These are phyloP conservation scores for Rhadina sibilatrix DNA, from an alignment of 2,113 vertebrate species.

Conservation along the genomic window DNA sequence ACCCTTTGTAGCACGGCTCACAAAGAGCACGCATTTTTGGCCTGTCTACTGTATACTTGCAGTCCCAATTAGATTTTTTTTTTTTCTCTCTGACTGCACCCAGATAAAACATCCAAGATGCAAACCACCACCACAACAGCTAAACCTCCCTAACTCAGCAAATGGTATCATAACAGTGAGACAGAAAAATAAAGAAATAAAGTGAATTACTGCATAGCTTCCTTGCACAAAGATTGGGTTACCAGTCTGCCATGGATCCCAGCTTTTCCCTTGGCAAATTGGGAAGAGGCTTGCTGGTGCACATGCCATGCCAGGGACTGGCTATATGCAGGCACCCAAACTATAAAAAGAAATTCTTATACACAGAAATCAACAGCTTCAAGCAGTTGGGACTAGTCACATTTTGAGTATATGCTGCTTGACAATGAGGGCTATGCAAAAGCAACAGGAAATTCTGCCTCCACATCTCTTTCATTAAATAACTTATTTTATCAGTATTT, in stretches of 20 bases:
- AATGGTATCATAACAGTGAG: not conserved
- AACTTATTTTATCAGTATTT: not conserved
- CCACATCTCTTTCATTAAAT: not conserved
- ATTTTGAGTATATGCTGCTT: not conserved
- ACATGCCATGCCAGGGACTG: not conserved
- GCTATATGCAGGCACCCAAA: not conserved
- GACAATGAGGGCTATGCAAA: not conserved
- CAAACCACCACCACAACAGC: not conserved
- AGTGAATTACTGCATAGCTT: not conserved
- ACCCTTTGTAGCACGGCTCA: not conserved
- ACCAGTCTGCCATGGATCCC: not conserved
- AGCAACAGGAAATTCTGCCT: not conserved
- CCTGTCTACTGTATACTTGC: not conserved
- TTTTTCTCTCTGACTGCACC: not conserved
- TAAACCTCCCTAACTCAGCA: not conserved
- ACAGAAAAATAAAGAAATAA: not conserved
- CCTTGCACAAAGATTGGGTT: not conserved
- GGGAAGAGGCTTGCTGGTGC: not conserved
- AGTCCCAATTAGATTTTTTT: not conserved
- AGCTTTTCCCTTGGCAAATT: not conserved
- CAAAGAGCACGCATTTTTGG: not conserved
- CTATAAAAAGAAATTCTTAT: not conserved
- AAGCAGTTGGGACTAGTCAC: not conserved
- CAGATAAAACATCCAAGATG: not conserved
- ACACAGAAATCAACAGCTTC: not conserved